Evolutionary conservation across 2,888 invertebrate species (phyloP).

Genomic region (Ferdinandea cuprea): DNA sequence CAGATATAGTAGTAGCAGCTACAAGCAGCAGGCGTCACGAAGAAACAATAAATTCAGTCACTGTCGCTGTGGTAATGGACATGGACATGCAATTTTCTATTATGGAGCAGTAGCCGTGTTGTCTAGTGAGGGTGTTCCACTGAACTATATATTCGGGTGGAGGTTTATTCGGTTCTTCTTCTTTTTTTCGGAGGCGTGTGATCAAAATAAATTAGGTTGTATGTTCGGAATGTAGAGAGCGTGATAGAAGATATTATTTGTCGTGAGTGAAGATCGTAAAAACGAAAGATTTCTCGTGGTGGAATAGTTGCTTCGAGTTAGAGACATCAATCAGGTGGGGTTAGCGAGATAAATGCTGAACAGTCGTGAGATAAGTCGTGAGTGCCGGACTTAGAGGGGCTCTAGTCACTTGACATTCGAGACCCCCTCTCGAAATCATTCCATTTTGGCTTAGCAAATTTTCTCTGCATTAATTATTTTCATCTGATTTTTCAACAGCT

Average conservation of each 20-base stretch:
- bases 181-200: constrained; percentile 21
- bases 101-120: constrained; percentile 32
- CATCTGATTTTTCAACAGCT: no score
- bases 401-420: no score
- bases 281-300: constrained; percentile 35
- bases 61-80: constrained; percentile 67
- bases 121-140: constrained; percentile 72
- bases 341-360: not conserved
- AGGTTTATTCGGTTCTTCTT: not conserved
- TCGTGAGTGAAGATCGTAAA: constrained; percentile 49
- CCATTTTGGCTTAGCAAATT: no score
- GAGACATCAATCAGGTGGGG: not conserved
- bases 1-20: not conserved
- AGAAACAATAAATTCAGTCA: constrained; percentile 70
- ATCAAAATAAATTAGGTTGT: constrained; percentile 59
- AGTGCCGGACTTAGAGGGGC: no score
- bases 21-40: constrained; percentile 63
- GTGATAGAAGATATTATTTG: constrained; percentile 46
- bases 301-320: not conserved
- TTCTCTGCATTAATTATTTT: no score
- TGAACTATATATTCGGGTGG: constrained; percentile 53
- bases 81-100: constrained; percentile 58
- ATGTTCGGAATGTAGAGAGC: constrained; percentile 52
- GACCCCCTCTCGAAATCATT: no score
- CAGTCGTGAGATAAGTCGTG: no score